Percentiles rank a stretch among this genome's conserved stretches.
phyloP scores from a whole-genome alignment of 2,113 vertebrate species.

The Cavia aperea region DNA sequence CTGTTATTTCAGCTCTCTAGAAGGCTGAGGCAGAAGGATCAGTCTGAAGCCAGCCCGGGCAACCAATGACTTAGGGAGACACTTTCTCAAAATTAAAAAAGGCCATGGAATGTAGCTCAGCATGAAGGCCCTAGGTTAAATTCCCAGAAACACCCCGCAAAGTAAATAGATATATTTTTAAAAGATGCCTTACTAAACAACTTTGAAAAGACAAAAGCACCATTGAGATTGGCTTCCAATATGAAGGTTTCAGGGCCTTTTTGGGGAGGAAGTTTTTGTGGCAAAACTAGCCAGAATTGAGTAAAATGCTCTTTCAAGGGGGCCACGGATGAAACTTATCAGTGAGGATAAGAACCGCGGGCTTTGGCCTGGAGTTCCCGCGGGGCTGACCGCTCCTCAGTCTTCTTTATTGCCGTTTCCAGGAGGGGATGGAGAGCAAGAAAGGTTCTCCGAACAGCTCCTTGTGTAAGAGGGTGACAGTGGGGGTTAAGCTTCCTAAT shows the following conservation, averaged over 20 bases:
- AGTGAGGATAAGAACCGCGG: neutral
- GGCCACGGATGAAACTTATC: neutral
- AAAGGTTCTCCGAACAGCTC: neutral
- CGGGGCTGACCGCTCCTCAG: neutral
- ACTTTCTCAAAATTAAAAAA: neutral
- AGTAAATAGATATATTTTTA: neutral
- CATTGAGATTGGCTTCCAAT: neutral
- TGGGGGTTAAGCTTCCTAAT: neutral
- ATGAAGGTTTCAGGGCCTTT: neutral
- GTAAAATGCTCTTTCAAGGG: neutral
- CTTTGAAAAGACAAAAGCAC: neutral
- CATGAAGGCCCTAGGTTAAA: neutral
- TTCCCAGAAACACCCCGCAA: neutral
- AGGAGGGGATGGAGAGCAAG: neutral
- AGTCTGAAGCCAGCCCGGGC: neutral
- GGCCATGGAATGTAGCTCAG: neutral
- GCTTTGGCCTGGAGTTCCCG: neutral
- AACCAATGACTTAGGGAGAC: neutral
- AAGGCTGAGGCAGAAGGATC: neutral
- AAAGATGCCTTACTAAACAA: neutral
- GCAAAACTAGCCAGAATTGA: neutral
- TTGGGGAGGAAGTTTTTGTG: neutral
- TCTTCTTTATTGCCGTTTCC: neutral
- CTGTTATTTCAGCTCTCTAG: neutral
- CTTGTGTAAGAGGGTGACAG: fast-evolving